Evolutionary conservation across 1,140 invertebrate species (phyloP), one percentile per base, ranked within the genome.

Genomic region (Drosophila pectinifera): DNA sequence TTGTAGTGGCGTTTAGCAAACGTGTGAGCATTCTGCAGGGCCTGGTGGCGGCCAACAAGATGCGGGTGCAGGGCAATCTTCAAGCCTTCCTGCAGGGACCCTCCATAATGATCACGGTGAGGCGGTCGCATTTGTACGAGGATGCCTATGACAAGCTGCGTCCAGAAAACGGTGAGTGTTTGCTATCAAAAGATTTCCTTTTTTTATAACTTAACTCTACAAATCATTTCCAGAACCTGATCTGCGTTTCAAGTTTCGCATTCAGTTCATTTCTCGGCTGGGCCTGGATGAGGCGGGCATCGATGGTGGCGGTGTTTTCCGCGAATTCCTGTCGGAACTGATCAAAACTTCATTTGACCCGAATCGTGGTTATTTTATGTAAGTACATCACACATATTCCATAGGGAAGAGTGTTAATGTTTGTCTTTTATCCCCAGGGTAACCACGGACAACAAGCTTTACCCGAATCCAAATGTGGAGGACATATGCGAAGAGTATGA

Each of bases 301-400:
- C 6, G 98, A 99, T 93, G 98, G 98, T 14, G 98, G 92, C 14
- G 98, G 98, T 3, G 95, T 99, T 3, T 96, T 99, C 76, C 93
- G 98, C 41, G 98, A 99, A 92, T 98, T 98, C 92, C 93, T 98
- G 1, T 96, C 96, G 1, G 97, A 98, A 91, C 93, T 99, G 5
- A 93, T 99, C 6, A 98, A 98, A 92, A 98, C 98, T 0, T 97
- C 97, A 0, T 99, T 99, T 92, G 98, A 99, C 94, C 98, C 98
- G 0, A 99, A 99, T 92, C 94, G 98, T 41, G 98, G 98, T 0
- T 97, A 99, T 85, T 99, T 99, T 92, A 92, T 92, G 90, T 92
- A 63, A 76, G 63, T 31, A 8, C 4, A 10, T 16, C 2, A 3
- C 5, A 20, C 5, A 4, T 31, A 22, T 14, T 8, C 1, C 6